Evolutionary conservation across 2,888 invertebrate species (phyloP).

Genomic region (Lampropteryx suffumata): DNA sequence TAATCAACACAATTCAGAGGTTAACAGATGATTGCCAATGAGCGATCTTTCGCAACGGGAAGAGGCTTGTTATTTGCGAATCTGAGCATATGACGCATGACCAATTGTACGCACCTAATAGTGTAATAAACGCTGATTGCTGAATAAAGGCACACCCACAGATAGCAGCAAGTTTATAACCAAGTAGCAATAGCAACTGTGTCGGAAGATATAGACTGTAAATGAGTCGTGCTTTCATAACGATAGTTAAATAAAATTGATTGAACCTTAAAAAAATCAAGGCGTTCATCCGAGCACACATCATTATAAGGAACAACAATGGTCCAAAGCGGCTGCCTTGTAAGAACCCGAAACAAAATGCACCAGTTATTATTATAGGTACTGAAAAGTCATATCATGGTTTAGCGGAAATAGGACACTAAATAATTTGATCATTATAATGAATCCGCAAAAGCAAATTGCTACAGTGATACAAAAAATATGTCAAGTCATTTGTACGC

Average conservation of each 20-base stretch:
- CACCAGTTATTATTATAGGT: too few relatives aligned
- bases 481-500: constrained; percentile 29
- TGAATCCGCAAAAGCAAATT: constrained; percentile 12
- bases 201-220: too few relatives aligned
- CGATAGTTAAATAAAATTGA: too few relatives aligned
- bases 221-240: too few relatives aligned
- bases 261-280: too few relatives aligned
- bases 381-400: background rate
- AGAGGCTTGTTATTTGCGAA: constrained; percentile 34
- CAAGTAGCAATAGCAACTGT: too few relatives aligned
- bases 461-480: constrained; percentile 21
- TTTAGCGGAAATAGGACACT: constrained; percentile 18
- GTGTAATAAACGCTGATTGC: constrained; percentile 29
- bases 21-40: constrained; percentile 10
- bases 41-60: constrained; percentile 34
- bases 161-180: too few relatives aligned
- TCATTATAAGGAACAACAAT: too few relatives aligned
- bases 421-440: constrained; percentile 21
- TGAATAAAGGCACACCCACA: constrained; percentile 1
- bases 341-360: too few relatives aligned
- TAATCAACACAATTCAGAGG: constrained; percentile 6
- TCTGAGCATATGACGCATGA: constrained; percentile 28
- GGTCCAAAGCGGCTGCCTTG: too few relatives aligned
- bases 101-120: constrained; percentile 38
- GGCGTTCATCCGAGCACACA: too few relatives aligned